phyloP scores from a whole-genome alignment of 2,797 vertebrate species.

The Avahi laniger region DNA sequence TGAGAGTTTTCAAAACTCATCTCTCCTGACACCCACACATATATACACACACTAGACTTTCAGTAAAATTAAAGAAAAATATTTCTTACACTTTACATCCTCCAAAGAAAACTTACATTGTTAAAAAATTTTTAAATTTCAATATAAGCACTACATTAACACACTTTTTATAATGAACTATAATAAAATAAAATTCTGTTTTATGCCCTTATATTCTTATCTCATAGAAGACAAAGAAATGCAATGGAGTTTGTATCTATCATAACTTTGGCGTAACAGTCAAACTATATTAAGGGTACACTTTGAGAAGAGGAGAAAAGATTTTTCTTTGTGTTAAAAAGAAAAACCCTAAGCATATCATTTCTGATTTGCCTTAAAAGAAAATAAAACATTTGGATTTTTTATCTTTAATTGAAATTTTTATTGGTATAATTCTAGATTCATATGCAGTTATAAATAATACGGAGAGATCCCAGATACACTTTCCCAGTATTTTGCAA shows the following conservation, averaged over 20 bases:
- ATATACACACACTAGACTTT: slow-evolving; percentile 16
- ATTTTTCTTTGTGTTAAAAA: slow-evolving; percentile 1
- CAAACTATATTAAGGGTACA: slow-evolving; percentile 65
- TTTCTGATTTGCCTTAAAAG: slow-evolving; percentile 14
- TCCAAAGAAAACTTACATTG: slow-evolving; percentile 40
- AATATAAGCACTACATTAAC: slow-evolving; percentile 36
- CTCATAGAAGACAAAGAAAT: slow-evolving; percentile 72
- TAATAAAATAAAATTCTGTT: slow-evolving; percentile 69
- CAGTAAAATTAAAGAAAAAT: slow-evolving; percentile 50
- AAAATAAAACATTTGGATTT: slow-evolving; percentile 16
- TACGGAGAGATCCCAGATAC: background rate
- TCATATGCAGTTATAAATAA: background rate
- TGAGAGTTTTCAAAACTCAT: slow-evolving; percentile 72
- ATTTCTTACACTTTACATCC: slow-evolving; percentile 54
- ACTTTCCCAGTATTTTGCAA: background rate
- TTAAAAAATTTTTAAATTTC: slow-evolving; percentile 65
- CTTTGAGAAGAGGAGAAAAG: slow-evolving; percentile 15
- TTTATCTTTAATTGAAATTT: background rate
- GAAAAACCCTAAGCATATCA: background rate
- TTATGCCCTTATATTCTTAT: slow-evolving; percentile 63
- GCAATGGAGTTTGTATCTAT: slow-evolving; percentile 37
- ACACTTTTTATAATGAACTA: slow-evolving; percentile 67
- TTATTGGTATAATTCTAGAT: background rate
- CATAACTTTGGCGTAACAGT: slow-evolving; percentile 30
- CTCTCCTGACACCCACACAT: background rate